Evolutionary conservation across 2,888 invertebrate species (phyloP), one percentile per base, ranked within the genome.

Genomic region (Augiades crinisus): DNA sequence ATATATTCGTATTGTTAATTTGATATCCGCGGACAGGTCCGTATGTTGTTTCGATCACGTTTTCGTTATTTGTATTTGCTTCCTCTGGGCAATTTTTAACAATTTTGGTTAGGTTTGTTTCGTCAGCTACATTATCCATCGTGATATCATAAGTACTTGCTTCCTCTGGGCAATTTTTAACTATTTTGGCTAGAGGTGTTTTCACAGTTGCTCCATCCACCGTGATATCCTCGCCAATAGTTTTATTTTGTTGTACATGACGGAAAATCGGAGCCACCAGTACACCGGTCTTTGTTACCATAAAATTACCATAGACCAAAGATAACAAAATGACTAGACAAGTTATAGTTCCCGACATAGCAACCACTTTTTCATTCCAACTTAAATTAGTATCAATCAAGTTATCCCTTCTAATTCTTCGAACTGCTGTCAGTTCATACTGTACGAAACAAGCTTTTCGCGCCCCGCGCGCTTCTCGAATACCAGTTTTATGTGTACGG

Each of bases 1-100:
- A 52, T 34, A 81, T 78, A 1, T 67, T 62, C 4, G 64, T 63
- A 0, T 62, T 55, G 3, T 53, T 52, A 65, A 72, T 69, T 14
- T 45, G 24, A 14, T 57, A 56, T 8, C 81, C 83, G 44, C 58
- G 64, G 1, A 84, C 75, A 1, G 33, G 49, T 2, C 83, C 83
- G 21, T 65, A 57, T 3, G 67, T 63, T n/a, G 83, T 83, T 22
- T 54, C 21, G 21, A 78, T 52, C 1, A 62, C 24, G 1, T 53
- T 45, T 14, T 43, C 31, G 4, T 12, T 3, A 27, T 27, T 2
- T 10, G 5, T 8, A 27, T n/a, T 27, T 8, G 3, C 27, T 10
- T 3, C 27, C 27, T 27, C 27, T 1, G 10, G 1, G 3, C 4
- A n/a, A 27, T 27, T 27, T 27, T 27, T 10, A 10, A 10, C 27